Conservation (phyloP, 1,140 invertebrate genomes). For the Drosophila hydei region DNA sequence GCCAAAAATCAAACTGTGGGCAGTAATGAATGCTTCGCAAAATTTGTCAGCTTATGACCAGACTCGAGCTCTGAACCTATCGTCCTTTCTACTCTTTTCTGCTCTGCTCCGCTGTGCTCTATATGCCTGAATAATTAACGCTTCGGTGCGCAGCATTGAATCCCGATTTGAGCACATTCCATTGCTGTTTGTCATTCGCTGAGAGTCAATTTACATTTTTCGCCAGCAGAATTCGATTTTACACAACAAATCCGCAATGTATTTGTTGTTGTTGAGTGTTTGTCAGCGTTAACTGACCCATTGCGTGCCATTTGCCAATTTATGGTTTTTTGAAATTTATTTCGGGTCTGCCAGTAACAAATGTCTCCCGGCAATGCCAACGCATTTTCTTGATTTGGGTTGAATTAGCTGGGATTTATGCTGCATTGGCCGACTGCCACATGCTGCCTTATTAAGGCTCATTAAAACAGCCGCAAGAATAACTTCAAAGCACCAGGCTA, state of each 20-base stretch:
- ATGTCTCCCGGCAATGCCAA: conserved; percentile 40
- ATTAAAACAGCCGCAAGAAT: conserved; percentile 53
- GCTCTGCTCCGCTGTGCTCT: conserved; percentile 8
- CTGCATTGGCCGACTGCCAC: conserved; percentile 53
- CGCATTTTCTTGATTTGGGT: conserved; percentile 64
- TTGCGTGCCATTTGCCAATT: conserved; percentile 60
- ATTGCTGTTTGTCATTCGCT: conserved; percentile 55
- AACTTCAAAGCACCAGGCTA: conserved; percentile 38
- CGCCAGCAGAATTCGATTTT: conserved; percentile 54
- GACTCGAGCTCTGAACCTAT: conserved; percentile 1
- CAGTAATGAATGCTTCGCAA: conserved; percentile 72
- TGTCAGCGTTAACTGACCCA: conserved; percentile 44
- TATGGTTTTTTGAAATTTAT: conserved; percentile 71
- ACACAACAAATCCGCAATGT: conserved; percentile 23
- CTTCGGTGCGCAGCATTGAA: conserved; percentile 55
- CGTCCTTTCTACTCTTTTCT: not conserved
- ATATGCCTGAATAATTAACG: conserved; percentile 72
- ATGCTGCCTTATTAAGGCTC: conserved; percentile 58
- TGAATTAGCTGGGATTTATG: conserved; percentile 68
- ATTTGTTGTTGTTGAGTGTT: conserved; percentile 21
- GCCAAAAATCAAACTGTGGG: conserved; percentile 73
- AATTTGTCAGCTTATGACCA: conserved; percentile 52
- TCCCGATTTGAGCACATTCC: conserved; percentile 25
- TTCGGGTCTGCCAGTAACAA: conserved; percentile 57
- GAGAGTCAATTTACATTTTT: conserved; percentile 67